Evolutionary conservation across 2,113 vertebrate genomes (phyloP).

Genomic region (Labeo rohita): DNA sequence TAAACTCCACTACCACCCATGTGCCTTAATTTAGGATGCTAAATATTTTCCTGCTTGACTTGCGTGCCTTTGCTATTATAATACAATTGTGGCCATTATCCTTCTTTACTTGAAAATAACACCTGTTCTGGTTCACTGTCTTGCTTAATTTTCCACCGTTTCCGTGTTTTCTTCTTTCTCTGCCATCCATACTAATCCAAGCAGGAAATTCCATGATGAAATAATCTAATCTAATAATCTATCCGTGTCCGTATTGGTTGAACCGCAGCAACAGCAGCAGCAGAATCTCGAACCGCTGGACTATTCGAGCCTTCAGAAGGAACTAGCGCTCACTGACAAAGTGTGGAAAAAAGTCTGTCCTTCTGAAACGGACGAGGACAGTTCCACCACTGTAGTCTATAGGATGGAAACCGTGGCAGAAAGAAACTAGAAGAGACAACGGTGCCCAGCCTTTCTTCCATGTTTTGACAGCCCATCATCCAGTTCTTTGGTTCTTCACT

Average conservation of each 20-base stretch:
- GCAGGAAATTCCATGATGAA: neutral
- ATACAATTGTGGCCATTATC: neutral
- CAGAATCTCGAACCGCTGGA: conserved; percentile 90
- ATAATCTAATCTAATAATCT: conserved; percentile 67
- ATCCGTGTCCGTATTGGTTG: conserved; percentile 63
- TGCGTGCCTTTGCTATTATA: neutral
- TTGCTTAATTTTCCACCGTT: neutral
- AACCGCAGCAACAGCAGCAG: conserved; percentile 72
- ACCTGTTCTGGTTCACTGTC: neutral
- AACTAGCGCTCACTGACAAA: conserved; percentile 95
- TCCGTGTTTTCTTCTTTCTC: neutral
- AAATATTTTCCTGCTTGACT: neutral
- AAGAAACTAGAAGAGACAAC: conserved; percentile 61
- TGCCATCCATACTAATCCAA: conserved; percentile 14
- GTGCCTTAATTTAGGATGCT: neutral
- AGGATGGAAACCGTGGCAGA: conserved; percentile 90
- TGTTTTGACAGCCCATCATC: neutral
- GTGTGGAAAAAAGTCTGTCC: conserved; percentile 95
- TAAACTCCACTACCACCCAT: neutral
- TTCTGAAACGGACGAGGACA: conserved; percentile 89
- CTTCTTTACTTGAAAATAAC: neutral
- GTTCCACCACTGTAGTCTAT: conserved; percentile 95
- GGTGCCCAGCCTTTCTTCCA: neutral
- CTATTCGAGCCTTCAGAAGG: conserved; percentile 95
- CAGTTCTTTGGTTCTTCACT: neutral